A percentile compares a stretch with the other conserved stretches of the same genome.
Evolutionary conservation across 1,140 invertebrate genomes (phyloP).

Genomic region (Lysiphlebus fabarum): DNA sequence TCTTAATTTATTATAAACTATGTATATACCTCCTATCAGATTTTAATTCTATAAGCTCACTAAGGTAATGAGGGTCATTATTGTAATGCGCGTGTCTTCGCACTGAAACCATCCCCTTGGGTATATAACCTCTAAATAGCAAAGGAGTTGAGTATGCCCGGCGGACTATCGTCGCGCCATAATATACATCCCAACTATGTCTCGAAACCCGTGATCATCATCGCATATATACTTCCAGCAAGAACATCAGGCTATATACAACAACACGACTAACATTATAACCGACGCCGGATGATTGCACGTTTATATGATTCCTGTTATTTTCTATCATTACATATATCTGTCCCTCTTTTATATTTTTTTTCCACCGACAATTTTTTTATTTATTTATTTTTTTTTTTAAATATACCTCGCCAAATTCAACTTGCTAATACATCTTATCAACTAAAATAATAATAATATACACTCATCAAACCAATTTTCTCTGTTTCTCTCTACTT

Average conservation of each 20-base stretch:
- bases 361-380: not conserved
- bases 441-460: conserved; percentile 33
- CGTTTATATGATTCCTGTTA: conserved; percentile 52
- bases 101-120: conserved; percentile 37
- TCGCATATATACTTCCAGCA: too few relatives aligned
- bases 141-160: conserved; percentile 7
- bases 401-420: too few relatives aligned
- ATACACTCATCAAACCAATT: too few relatives aligned
- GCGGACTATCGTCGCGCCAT: conserved; percentile 1
- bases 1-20: conserved; percentile 19
- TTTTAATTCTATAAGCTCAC: conserved; percentile 50
- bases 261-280: conserved; percentile 15
- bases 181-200: not conserved
- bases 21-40: conserved; percentile 24
- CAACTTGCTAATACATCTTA: conserved; percentile 26
- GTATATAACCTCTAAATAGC: conserved; percentile 38
- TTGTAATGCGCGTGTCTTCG: conserved; percentile 47
- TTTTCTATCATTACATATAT: conserved; percentile 48
- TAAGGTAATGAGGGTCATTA: conserved; percentile 47
- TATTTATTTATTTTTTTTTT: too few relatives aligned
- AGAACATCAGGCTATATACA: conserved; percentile 1
- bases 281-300: conserved; percentile 35
- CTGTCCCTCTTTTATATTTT: conserved; percentile 18
- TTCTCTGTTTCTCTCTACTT: too few relatives aligned
- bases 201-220: conserved; percentile 4